These are phyloP conservation scores for Leptobrachium leishanense DNA, from an alignment of 2,113 vertebrate species.

Conservation along the genomic window DNA sequence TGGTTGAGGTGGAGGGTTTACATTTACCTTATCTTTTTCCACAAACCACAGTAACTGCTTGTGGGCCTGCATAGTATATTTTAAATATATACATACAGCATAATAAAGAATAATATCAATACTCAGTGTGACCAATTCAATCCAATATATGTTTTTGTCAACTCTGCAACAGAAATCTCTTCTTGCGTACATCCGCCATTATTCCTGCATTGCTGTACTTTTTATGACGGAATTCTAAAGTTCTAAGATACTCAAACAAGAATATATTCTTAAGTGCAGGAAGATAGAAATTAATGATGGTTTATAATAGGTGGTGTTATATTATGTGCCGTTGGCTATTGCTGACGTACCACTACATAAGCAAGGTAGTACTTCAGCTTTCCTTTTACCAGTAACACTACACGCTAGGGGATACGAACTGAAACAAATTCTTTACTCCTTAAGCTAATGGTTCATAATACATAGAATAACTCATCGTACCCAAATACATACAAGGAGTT, in stretches of 20 bases:
- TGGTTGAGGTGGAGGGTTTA: too few species aligned
- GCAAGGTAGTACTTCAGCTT: conserved; percentile 28
- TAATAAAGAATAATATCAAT: too few species aligned
- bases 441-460: conserved; percentile 44
- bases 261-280: conserved; percentile 43
- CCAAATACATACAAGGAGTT: too few species aligned
- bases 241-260: conserved; percentile 20
- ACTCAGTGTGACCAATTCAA: too few species aligned
- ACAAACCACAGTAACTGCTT: too few species aligned
- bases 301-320: conserved; percentile 35
- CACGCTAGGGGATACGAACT: conserved; percentile 10
- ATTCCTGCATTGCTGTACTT: neutral
- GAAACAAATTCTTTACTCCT: conserved; percentile 20
- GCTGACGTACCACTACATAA: conserved; percentile 39
- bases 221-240: neutral
- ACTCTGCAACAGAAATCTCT: too few species aligned
- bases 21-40: too few species aligned
- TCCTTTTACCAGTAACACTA: conserved; percentile 38
- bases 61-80: too few species aligned
- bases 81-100: too few species aligned
- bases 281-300: conserved; percentile 41
- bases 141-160: too few species aligned
- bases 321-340: conserved; percentile 26
- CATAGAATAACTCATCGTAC: too few species aligned
- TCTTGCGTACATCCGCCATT: too few species aligned